phyloP scores from a whole-genome alignment of 2,888 invertebrate genomes.

The Prosopocoilus inquinatus region DNA sequence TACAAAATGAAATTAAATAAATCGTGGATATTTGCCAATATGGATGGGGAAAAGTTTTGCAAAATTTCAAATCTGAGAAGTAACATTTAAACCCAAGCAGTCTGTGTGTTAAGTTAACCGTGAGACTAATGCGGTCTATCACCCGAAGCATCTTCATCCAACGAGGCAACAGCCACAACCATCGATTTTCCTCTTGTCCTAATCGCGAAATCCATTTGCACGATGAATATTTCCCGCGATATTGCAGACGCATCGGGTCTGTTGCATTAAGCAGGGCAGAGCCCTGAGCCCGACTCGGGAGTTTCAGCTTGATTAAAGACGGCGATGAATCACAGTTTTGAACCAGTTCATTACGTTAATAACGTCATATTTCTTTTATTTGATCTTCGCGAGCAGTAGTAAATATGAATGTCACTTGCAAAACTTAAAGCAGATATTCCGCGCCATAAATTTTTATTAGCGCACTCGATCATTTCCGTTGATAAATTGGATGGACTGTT shows the following conservation, averaged over 20 bases:
- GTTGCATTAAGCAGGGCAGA: constrained; percentile 16
- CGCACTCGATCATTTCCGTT: neutral
- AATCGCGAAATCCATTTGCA: constrained; percentile 15
- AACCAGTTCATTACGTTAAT: constrained; percentile 34
- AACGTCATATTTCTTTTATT: constrained; percentile 30
- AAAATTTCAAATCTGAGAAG: no score
- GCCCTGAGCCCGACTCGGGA: no score
- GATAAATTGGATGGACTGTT: neutral
- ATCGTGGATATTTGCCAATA: no score
- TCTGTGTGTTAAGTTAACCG: no score
- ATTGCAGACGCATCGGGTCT: constrained; percentile 3
- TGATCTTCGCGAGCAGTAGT: constrained; percentile 9
- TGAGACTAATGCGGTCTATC: no score
- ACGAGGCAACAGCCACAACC: neutral
- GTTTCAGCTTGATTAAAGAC: constrained; percentile 27
- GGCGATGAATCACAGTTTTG: constrained; percentile 31
- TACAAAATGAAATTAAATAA: no score
- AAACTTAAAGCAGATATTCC: constrained; percentile 13
- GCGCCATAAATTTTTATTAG: constrained; percentile 8
- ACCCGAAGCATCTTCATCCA: no score
- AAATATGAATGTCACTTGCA: constrained; percentile 6
- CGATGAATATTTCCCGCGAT: constrained; percentile 9
- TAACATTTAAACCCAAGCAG: no score
- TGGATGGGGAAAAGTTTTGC: no score
- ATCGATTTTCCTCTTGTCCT: neutral